phyloP scores from a whole-genome alignment of 2,888 invertebrate genomes.

The Drosophila borborema region DNA sequence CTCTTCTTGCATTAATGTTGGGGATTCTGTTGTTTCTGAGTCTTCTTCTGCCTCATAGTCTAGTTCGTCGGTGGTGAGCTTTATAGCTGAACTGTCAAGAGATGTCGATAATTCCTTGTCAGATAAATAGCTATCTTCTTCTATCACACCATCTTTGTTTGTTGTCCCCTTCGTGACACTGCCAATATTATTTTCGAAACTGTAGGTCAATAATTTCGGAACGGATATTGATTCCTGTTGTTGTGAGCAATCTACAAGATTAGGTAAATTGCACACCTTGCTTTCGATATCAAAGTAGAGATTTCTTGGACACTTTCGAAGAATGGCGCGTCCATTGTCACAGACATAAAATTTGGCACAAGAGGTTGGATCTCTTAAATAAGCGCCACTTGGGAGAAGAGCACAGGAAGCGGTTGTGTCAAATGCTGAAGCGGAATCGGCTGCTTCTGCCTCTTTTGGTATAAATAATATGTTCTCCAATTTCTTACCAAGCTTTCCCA shows the following conservation, averaged over 20 bases:
- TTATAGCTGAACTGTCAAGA: not conserved
- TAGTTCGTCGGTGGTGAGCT: not conserved
- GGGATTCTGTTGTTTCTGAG: not conserved
- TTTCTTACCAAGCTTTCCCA: not conserved
- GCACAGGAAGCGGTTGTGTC: not conserved
- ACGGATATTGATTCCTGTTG: not conserved
- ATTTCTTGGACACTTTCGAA: slow-evolving; percentile 7
- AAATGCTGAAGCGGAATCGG: not conserved
- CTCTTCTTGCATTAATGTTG: not conserved
- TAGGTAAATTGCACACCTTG: slow-evolving; percentile 7
- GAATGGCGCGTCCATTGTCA: slow-evolving; percentile 6
- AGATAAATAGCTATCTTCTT: not conserved
- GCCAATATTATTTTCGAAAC: not conserved
- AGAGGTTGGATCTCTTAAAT: not conserved
- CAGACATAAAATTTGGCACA: slow-evolving; percentile 16
- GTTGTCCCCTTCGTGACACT: not conserved
- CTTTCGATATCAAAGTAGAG: slow-evolving; percentile 9
- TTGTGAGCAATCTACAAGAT: slow-evolving; percentile 7
- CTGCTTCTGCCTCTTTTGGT: not conserved
- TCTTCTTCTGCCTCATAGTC: not conserved
- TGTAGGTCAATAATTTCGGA: not conserved
- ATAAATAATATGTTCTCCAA: not conserved
- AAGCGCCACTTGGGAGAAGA: slow-evolving; percentile 3
- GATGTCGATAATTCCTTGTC: not conserved
- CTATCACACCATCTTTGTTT: not conserved